Evolutionary conservation across 2,113 vertebrate genomes (phyloP).

Genomic region (Alethe diademata): DNA sequence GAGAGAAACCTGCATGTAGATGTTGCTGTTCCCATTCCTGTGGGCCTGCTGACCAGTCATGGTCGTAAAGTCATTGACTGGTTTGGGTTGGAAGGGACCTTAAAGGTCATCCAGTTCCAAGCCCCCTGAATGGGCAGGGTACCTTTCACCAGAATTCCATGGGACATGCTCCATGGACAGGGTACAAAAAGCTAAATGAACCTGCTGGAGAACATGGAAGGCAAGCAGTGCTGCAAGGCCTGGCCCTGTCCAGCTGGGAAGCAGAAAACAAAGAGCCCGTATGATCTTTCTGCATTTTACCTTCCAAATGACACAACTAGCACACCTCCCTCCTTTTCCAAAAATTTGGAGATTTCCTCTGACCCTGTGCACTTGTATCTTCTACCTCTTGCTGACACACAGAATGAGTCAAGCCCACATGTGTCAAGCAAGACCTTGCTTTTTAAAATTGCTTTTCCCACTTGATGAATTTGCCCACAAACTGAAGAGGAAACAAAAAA

Average conservation of each 20-base stretch:
- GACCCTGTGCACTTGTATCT: not conserved
- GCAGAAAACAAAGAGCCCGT: not conserved
- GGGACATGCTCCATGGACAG: rapidly evolving
- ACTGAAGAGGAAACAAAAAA: not conserved
- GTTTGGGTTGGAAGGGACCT: not conserved
- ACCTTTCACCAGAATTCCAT: not conserved
- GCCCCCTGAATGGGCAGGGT: not conserved
- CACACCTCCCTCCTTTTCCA: not conserved
- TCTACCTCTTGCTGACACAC: not conserved
- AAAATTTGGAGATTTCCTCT: not conserved
- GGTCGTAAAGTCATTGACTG: not conserved
- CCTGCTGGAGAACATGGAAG: not conserved
- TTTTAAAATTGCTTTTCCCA: not conserved
- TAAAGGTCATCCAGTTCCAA: not conserved
- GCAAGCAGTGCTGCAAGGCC: not conserved
- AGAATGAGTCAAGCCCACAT: not conserved
- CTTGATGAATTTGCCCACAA: not conserved
- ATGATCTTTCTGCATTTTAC: not conserved
- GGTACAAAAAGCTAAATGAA: not conserved
- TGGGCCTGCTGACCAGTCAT: not conserved
- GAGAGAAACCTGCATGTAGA: not conserved
- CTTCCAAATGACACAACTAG: not conserved
- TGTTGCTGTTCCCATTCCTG: not conserved
- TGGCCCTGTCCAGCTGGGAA: not conserved
- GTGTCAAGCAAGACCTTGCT: not conserved